Conservation (phyloP, 2,113 vertebrate genomes). For the Ammodytes dubius region DNA sequence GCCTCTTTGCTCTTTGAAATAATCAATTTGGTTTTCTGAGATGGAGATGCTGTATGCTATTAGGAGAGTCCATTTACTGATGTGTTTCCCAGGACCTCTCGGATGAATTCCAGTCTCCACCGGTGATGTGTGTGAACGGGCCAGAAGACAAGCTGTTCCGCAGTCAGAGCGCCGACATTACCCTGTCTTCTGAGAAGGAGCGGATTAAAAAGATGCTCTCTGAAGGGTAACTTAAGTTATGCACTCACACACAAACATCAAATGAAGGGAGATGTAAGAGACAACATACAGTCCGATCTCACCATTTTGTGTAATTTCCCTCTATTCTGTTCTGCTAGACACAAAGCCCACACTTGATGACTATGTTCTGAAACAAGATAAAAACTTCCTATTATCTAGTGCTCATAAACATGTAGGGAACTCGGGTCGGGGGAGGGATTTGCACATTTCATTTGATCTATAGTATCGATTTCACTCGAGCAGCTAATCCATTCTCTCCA, state of each 20-base stretch:
- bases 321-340: too few relatives aligned
- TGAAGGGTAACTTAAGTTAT: constrained; percentile 85
- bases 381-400: not conserved
- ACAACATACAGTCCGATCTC: not conserved
- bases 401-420: not conserved
- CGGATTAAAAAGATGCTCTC: constrained; percentile 98
- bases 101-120: constrained; percentile 86
- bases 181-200: constrained; percentile 91
- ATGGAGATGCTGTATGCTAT: not conserved
- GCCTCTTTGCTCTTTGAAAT: not conserved
- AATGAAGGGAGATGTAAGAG: not conserved
- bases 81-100: constrained; percentile 82
- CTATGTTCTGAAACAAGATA: constrained; percentile 9
- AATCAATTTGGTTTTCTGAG: not conserved
- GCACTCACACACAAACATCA: not conserved
- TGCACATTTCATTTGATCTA: not conserved
- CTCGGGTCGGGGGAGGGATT: not conserved
- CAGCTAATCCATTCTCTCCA: not conserved
- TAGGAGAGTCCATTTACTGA: constrained; percentile 66
- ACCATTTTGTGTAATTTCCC: not conserved
- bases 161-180: constrained; percentile 94
- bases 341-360: not conserved
- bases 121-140: constrained; percentile 90
- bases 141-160: constrained; percentile 95
- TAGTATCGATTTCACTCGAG: not conserved